phyloP scores from a whole-genome alignment of 2,113 vertebrate genomes.

The Melospiza georgiana region DNA sequence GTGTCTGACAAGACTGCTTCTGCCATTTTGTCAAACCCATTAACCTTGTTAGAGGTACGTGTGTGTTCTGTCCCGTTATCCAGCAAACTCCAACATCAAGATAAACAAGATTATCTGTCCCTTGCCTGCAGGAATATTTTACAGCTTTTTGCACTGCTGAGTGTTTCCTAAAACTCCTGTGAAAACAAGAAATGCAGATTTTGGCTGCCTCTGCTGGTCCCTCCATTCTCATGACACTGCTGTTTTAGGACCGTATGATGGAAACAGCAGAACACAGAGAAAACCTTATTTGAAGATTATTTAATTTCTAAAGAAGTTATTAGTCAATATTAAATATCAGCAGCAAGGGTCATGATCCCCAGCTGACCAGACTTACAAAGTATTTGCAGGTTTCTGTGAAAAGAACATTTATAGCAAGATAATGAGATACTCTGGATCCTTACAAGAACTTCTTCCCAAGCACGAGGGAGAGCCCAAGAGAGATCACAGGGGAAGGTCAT shows the following conservation, averaged over 20 bases:
- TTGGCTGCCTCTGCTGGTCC: not conserved
- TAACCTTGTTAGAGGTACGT: not conserved
- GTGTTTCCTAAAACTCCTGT: not conserved
- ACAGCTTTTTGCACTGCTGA: not conserved
- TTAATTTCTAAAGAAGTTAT: not conserved
- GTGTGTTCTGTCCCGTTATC: not conserved
- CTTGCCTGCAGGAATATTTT: not conserved
- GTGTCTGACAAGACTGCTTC: not conserved
- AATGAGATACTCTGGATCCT: not conserved
- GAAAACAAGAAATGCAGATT: not conserved
- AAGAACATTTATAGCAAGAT: not conserved
- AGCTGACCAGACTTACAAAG: not conserved
- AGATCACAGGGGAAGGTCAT: not conserved
- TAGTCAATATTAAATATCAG: not conserved
- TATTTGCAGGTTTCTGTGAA: not conserved
- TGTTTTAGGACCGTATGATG: not conserved
- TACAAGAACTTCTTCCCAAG: not conserved
- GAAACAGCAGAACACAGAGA: not conserved
- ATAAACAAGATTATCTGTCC: not conserved
- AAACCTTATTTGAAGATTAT: not conserved
- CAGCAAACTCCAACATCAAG: no score
- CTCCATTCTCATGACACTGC: rapidly evolving
- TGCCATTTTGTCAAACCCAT: not conserved
- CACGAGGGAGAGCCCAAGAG: not conserved
- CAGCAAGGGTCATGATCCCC: not conserved